Percentiles rank a stretch among this genome's conserved stretches.
phyloP scores from a whole-genome alignment of 2,113 vertebrate genomes.

The Lycocorax pyrrhopterus region DNA sequence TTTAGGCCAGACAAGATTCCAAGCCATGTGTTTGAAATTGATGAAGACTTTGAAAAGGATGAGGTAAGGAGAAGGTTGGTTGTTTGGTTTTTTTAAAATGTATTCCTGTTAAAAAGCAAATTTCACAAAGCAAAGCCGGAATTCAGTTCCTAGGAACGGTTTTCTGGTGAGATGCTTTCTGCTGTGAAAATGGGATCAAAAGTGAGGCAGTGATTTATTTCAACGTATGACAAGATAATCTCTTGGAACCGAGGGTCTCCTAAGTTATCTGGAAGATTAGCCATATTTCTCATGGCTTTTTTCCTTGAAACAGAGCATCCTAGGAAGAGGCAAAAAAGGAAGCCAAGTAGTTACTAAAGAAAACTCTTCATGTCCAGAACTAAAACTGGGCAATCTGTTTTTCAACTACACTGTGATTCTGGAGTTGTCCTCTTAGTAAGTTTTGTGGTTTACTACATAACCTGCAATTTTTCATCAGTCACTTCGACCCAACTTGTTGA shows the following conservation, averaged over 20 bases:
- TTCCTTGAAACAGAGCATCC: neutral
- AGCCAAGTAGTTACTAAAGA: neutral
- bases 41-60: slow-evolving; percentile 92
- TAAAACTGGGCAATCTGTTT: neutral
- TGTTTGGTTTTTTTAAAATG: neutral
- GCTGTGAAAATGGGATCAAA: neutral
- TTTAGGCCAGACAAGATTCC: slow-evolving; percentile 93
- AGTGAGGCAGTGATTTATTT: neutral
- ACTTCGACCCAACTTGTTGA: rapidly evolving
- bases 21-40: slow-evolving; percentile 89
- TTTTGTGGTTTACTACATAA: neutral
- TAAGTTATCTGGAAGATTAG: neutral
- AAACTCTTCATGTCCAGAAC: neutral
- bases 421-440: neutral
- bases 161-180: neutral
- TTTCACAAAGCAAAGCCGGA: neutral
- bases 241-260: neutral
- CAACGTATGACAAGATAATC: neutral
- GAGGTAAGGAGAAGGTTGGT: slow-evolving; percentile 74
- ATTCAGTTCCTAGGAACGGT: neutral
- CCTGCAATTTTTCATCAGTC: neutral
- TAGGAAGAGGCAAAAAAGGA: neutral
- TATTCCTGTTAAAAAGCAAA: neutral
- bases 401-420: neutral
- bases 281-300: neutral